A percentile compares a stretch with the other conserved stretches of the same genome.
Conservation (phyloP, 30 jellyfish, hydroid and myxozoan genomes). For the Catostylus mosaicus region DNA sequence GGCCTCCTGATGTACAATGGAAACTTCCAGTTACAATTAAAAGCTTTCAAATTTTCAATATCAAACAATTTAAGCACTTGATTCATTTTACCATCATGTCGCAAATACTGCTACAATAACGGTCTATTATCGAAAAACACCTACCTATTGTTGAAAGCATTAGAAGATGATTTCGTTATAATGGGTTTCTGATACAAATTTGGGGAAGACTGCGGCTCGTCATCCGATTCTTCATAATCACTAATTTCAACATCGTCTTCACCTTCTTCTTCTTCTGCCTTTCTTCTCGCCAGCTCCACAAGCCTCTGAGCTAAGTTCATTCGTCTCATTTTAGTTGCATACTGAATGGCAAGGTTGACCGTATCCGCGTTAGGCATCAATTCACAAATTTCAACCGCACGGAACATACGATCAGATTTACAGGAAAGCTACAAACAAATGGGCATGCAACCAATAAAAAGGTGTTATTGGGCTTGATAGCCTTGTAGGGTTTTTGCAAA, state of each 20-base stretch:
- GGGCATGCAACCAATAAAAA: no score
- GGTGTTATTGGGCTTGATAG: no score
- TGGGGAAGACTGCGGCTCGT: conserved; percentile 3
- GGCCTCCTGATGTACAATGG: no score
- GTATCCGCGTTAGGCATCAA: conserved; percentile 85
- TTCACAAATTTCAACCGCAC: conserved; percentile 92
- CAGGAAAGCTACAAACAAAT: conserved; percentile 81
- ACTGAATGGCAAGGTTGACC: conserved; percentile 88
- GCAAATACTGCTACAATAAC: no score
- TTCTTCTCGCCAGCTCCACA: conserved; percentile 76
- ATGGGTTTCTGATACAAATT: not conserved
- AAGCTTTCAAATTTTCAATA: no score
- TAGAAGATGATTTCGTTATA: not conserved
- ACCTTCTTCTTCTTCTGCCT: conserved; percentile 58
- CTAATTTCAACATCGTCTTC: conserved; percentile 20
- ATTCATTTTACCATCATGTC: no score
- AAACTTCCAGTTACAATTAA: no score
- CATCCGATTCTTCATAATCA: conserved; percentile 35
- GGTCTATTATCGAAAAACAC: not conserved
- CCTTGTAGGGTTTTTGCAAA: no score
- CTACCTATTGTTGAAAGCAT: not conserved
- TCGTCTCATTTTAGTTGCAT: conserved; percentile 85
- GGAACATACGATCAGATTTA: conserved; percentile 93
- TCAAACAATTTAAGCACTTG: no score
- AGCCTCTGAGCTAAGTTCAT: conserved; percentile 80